Base-by-base conservation (phyloP, 2,113 vertebrate species). In the Xenopus laevis region DNA sequence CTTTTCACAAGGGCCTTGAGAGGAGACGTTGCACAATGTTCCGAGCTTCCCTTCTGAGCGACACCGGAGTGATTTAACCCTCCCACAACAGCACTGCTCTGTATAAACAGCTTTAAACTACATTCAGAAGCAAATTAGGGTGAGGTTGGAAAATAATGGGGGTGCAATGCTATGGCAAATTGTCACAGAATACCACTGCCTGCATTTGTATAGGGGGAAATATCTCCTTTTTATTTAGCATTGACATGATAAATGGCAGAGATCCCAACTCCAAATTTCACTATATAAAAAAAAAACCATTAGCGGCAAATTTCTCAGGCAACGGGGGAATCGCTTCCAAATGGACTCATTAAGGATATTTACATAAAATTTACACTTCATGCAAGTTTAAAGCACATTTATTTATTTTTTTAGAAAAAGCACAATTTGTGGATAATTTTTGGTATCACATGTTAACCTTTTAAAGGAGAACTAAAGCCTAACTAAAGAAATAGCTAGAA, bases 301-400 rank as follows among this genome's bases (percentile, higher is more conserved):
- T 74, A 65, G 55, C 64, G 46, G 64, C 72, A 74, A 74, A 74
- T 74, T 67, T 64, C 72, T 66, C 55, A 53, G 44, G 63, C 71
- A 73, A 67, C 72, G 33, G 44, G 72, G 72, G 72, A 74, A 67
- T 74, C 12, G 66, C 67, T 67, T 67, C 64, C 64, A 74, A 74
- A 74, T 67, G 64, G 63, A 67, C 55, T 65, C 72, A 74, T 67
- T 74, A 74, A 17, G 53, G 64, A 60, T 52, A 74, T 74, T 74
- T 74, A 50, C 72, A 74, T 60, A 67, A 74, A 74, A 67, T 74
- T n/a, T 74, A 67, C 66, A 67, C 59, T 67, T 55, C 55, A 53
- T 46, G 66, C 60, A 60, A 67, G 46, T 50, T 50, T 55, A 46
- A 47, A 72, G 47, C 61, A 55, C 63, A 60, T 65, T 16, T 2